phyloP scores from a whole-genome alignment of 2,888 invertebrate species.

The Lasioglossum villosulum region DNA sequence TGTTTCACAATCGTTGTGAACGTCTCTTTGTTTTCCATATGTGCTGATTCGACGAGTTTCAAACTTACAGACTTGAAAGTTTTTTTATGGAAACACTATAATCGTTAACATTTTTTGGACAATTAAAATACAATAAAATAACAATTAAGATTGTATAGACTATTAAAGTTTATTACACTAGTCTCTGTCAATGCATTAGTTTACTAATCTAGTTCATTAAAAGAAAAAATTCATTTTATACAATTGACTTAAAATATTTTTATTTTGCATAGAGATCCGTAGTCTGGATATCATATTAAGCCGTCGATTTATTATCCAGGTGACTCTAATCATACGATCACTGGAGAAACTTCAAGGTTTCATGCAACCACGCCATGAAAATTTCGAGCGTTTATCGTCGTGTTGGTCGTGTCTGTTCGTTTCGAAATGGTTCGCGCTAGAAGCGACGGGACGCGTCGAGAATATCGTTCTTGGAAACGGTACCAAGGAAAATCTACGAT shows the following conservation, averaged over 20 bases:
- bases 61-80: neutral
- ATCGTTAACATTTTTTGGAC: no score
- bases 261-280: neutral
- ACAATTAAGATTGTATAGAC: no score
- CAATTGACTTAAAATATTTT: neutral
- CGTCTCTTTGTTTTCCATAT: neutral
- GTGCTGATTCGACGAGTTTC: neutral
- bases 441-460: constrained; percentile 50
- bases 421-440: constrained; percentile 34
- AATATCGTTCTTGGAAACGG: constrained; percentile 58
- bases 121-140: neutral
- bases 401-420: neutral
- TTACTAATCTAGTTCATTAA: no score
- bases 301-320: neutral
- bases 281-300: neutral
- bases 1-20: neutral
- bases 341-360: neutral
- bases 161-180: no score
- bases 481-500: constrained; percentile 63
- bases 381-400: neutral
- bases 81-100: neutral
- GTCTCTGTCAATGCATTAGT: no score
- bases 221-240: neutral
- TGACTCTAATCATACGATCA: neutral
- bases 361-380: neutral